Conservation (phyloP, 2,797 vertebrate genomes). For the Enteromius afrohamiltoni region DNA sequence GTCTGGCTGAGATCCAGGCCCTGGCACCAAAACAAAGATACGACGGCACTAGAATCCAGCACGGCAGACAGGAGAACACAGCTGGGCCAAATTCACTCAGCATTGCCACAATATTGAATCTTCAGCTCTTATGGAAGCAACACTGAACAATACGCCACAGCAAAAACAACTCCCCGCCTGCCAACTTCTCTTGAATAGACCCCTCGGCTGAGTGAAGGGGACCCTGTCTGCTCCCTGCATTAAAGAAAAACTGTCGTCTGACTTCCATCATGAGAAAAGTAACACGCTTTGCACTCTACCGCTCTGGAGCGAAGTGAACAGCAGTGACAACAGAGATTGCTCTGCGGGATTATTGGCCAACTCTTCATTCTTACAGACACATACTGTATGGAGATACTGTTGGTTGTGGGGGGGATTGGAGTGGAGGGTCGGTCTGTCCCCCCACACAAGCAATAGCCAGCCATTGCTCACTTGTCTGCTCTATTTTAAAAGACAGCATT, state of each 20-base stretch:
- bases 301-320: conserved; percentile 36
- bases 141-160: conserved; percentile 53
- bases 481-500: conserved; percentile 72
- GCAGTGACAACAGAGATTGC: conserved; percentile 44
- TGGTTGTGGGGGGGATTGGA: background rate
- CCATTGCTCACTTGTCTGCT: conserved; percentile 63
- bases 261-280: conserved; percentile 55
- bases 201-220: conserved; percentile 53
- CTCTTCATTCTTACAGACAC: conserved; percentile 44
- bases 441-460: conserved; percentile 38
- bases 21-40: conserved; percentile 66
- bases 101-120: conserved; percentile 60
- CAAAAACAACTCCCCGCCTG: conserved; percentile 53
- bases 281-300: conserved; percentile 36
- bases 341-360: conserved; percentile 41
- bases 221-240: conserved; percentile 51
- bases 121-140: conserved; percentile 55
- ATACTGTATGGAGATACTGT: conserved; percentile 11
- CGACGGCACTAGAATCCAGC: conserved; percentile 56
- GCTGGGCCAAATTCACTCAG: conserved; percentile 62
- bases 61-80: conserved; percentile 54
- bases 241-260: conserved; percentile 49
- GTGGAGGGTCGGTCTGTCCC: conserved; percentile 18
- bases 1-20: conserved; percentile 66
- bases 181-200: conserved; percentile 58